phyloP scores from a whole-genome alignment of 2,888 invertebrate species.

The Lasioglossum oenotherae region DNA sequence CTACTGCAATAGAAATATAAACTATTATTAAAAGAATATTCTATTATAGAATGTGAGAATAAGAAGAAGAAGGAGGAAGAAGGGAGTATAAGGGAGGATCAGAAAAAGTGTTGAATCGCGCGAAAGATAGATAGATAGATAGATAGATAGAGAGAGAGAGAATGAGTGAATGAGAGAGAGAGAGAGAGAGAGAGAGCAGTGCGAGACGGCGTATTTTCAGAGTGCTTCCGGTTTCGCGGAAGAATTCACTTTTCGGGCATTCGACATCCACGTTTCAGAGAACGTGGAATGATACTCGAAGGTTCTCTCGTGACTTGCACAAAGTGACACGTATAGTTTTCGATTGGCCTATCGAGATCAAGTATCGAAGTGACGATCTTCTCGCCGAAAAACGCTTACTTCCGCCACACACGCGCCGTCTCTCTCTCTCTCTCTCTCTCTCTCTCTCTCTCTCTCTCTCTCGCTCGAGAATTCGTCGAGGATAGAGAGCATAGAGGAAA shows the following conservation, averaged over 20 bases:
- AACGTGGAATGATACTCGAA: background rate
- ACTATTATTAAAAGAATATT: slow-evolving; percentile 72
- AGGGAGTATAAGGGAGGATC: slow-evolving; percentile 30
- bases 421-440: slow-evolving; percentile 13
- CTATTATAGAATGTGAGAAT: slow-evolving; percentile 59
- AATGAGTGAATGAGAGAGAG: slow-evolving; percentile 2
- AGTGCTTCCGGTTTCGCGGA: slow-evolving; percentile 37
- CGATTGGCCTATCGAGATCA: background rate
- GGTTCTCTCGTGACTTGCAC: background rate
- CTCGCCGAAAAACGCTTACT: slow-evolving; percentile 16
- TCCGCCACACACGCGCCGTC: slow-evolving; percentile 7
- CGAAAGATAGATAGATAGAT: background rate
- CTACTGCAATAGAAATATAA: slow-evolving; percentile 81
- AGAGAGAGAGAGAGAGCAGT: slow-evolving; percentile 7
- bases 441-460: slow-evolving; percentile 22
- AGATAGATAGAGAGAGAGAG: background rate
- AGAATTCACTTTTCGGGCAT: slow-evolving; percentile 30
- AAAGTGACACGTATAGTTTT: no score
- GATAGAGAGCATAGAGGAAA: slow-evolving; percentile 4
- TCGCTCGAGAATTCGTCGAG: slow-evolving; percentile 11
- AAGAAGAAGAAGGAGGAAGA: slow-evolving; percentile 2
- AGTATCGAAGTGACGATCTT: background rate
- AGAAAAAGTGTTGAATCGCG: slow-evolving; percentile 3
- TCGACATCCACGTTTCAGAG: background rate
- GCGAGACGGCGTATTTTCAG: slow-evolving; percentile 48